These are phyloP conservation scores for Alcis repandata DNA, from an alignment of 2,888 invertebrate genomes.

Conservation along the genomic window DNA sequence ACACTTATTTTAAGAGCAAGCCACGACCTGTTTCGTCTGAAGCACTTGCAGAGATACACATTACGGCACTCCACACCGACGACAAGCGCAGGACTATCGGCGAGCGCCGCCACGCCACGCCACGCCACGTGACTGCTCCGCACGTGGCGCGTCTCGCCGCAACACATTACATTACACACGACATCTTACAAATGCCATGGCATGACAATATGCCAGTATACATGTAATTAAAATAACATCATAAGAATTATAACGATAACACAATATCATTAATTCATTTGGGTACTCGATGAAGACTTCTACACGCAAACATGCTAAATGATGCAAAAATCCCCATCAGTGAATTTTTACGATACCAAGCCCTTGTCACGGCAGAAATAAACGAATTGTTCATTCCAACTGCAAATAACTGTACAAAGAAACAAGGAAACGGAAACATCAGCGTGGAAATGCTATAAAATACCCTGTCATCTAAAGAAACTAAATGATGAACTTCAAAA, in stretches of 20 bases:
- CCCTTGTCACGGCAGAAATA: slow-evolving; percentile 53
- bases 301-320: slow-evolving; percentile 51
- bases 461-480: slow-evolving; percentile 71
- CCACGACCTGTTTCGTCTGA: slow-evolving; percentile 61
- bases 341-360: slow-evolving; percentile 25
- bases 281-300: slow-evolving; percentile 57
- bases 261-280: slow-evolving; percentile 72
- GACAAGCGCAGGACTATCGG: slow-evolving; percentile 51
- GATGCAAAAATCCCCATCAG: slow-evolving; percentile 31
- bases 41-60: slow-evolving; percentile 60
- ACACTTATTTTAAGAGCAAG: slow-evolving; percentile 73
- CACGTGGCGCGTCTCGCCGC: slow-evolving; percentile 14
- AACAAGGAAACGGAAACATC: slow-evolving; percentile 38
- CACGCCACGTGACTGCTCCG: too few relatives aligned
- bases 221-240: slow-evolving; percentile 60
- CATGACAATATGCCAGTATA: slow-evolving; percentile 46
- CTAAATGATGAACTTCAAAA: slow-evolving; percentile 41
- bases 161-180: slow-evolving; percentile 24
- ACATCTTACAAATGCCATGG: slow-evolving; percentile 39
- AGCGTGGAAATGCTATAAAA: slow-evolving; percentile 62
- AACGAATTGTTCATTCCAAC: slow-evolving; percentile 40
- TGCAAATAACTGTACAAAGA: slow-evolving; percentile 44
- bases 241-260: slow-evolving; percentile 75
- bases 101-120: slow-evolving; percentile 19
- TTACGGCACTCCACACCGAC: slow-evolving; percentile 51